A percentile compares a stretch with the other conserved stretches of the same genome.
These are phyloP conservation scores for Falco berigora DNA, from an alignment of 2,797 vertebrate genomes.

Conservation along the genomic window DNA sequence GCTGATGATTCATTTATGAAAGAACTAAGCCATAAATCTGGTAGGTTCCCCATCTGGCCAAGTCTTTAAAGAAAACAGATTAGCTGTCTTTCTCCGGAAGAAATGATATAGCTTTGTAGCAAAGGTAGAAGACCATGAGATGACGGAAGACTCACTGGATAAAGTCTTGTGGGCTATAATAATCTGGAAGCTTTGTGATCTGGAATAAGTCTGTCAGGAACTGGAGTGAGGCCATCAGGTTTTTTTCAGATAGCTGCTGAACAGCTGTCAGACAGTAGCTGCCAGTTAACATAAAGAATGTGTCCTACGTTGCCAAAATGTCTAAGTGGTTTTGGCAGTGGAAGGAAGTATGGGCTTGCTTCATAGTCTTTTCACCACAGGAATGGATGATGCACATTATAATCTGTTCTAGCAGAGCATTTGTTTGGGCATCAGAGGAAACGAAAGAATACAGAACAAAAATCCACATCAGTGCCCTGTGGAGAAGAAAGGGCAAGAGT, in stretches of 20 bases:
- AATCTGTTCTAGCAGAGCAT: background rate
- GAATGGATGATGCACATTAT: slow-evolving; percentile 12
- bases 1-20: background rate
- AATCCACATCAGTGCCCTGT: background rate
- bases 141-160: background rate
- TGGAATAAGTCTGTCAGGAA: slow-evolving; percentile 35
- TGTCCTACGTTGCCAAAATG: slow-evolving; percentile 15
- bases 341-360: slow-evolving; percentile 20
- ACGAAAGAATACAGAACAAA: background rate
- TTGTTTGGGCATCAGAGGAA: slow-evolving; percentile 12
- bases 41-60: background rate
- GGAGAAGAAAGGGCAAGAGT: background rate
- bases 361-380: background rate
- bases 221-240: slow-evolving; percentile 40
- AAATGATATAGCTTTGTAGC: background rate
- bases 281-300: slow-evolving; percentile 63
- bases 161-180: background rate
- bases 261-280: slow-evolving; percentile 60
- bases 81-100: background rate
- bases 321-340: slow-evolving; percentile 58
- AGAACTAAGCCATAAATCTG: background rate
- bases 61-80: background rate
- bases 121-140: background rate
- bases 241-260: slow-evolving; percentile 43
- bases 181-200: slow-evolving; percentile 33